phyloP scores from a whole-genome alignment of 2,888 invertebrate genomes.

The Lasioglossum malachurum region DNA sequence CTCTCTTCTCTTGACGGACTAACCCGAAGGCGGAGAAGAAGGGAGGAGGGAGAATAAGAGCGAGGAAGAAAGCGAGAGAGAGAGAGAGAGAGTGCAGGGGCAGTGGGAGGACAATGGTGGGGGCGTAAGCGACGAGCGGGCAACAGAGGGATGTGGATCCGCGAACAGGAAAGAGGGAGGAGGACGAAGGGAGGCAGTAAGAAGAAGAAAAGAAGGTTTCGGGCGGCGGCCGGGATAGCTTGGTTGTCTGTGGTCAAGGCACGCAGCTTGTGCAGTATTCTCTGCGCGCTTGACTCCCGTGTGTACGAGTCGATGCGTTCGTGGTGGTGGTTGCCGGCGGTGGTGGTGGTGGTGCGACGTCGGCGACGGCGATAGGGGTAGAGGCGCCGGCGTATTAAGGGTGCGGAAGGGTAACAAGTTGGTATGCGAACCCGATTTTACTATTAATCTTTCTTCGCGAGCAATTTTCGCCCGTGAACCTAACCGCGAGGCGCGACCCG shows the following conservation, averaged over 20 bases:
- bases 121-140: slow-evolving; percentile 49
- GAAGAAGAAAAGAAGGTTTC: slow-evolving; percentile 77
- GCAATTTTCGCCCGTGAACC: neutral
- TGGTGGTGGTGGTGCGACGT: slow-evolving; percentile 4
- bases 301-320: slow-evolving; percentile 21
- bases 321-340: slow-evolving; percentile 19
- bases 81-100: slow-evolving; percentile 20
- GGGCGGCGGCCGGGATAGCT: slow-evolving; percentile 81
- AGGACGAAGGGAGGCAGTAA: slow-evolving; percentile 61
- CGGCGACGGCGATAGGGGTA: slow-evolving; percentile 31
- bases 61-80: slow-evolving; percentile 34
- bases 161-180: slow-evolving; percentile 21
- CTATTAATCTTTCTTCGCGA: neutral
- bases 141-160: slow-evolving; percentile 54
- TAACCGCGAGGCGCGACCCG: neutral
- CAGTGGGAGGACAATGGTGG: slow-evolving; percentile 60
- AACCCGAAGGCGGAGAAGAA: slow-evolving; percentile 60
- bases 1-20: slow-evolving; percentile 68
- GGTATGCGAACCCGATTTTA: slow-evolving; percentile 26
- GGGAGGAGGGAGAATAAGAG: slow-evolving; percentile 4
- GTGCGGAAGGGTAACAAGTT: slow-evolving; percentile 39
- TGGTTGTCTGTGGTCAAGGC: slow-evolving; percentile 84
- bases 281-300: slow-evolving; percentile 62
- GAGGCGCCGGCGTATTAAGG: slow-evolving; percentile 56
- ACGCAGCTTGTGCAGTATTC: slow-evolving; percentile 79